phyloP scores from a whole-genome alignment of 2,113 vertebrate species.

The Nematolebias whitei region DNA sequence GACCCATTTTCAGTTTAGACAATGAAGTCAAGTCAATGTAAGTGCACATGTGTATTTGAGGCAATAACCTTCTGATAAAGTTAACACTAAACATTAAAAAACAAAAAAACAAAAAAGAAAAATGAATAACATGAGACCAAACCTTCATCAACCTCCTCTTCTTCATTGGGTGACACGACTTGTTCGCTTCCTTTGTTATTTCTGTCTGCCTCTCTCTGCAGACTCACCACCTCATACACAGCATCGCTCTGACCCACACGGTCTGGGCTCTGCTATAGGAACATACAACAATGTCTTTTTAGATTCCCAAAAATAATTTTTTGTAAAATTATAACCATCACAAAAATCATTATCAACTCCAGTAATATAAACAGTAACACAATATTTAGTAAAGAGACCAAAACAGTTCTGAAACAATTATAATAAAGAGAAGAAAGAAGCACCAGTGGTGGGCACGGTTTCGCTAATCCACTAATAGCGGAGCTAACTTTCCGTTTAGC shows the following conservation, averaged over 20 bases:
- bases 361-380: too few species aligned
- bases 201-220: slow-evolving; percentile 89
- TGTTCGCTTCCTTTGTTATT: slow-evolving; percentile 78
- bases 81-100: background rate
- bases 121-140: background rate
- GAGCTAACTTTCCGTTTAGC: too few species aligned
- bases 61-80: background rate
- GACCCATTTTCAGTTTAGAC: too few species aligned
- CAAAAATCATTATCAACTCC: too few species aligned
- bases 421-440: too few species aligned
- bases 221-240: slow-evolving; percentile 93
- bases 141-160: slow-evolving; percentile 94
- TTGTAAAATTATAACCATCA: background rate
- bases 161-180: slow-evolving; percentile 84
- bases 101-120: too few species aligned
- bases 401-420: too few species aligned
- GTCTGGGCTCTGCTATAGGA: slow-evolving; percentile 80
- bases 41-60: background rate
- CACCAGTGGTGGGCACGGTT: too few species aligned
- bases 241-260: slow-evolving; percentile 85
- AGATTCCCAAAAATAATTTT: too few species aligned
- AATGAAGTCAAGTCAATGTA: too few species aligned
- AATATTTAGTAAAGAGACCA: too few species aligned
- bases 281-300: slow-evolving; percentile 12
- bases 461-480: too few species aligned